phyloP scores from a whole-genome alignment of 2,888 invertebrate species.

The Eugnorisma glareosa region DNA sequence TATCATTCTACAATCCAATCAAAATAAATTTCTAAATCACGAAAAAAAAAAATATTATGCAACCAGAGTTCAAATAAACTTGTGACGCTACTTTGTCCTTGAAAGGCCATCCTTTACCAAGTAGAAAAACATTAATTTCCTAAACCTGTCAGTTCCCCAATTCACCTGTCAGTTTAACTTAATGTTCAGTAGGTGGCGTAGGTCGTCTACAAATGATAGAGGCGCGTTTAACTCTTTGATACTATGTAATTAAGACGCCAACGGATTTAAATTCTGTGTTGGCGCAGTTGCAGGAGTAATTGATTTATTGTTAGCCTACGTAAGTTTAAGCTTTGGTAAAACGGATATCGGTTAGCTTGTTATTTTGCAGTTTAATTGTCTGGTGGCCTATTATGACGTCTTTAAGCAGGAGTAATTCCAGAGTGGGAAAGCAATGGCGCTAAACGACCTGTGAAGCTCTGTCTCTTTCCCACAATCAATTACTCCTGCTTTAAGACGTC shows the following conservation, averaged over 20 bases:
- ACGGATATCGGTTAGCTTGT: neutral
- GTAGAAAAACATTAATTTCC: conserved; percentile 19
- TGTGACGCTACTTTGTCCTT: neutral
- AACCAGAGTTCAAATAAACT: no score
- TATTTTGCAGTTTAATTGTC: neutral
- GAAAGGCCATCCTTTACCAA: neutral
- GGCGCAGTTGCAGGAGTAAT: conserved; percentile 23
- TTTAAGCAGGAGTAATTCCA: no score
- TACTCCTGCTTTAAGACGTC: no score
- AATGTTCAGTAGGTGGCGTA: conserved; percentile 44
- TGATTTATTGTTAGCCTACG: conserved; percentile 17
- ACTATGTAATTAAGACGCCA: conserved; percentile 41
- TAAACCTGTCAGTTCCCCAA: conserved; percentile 17
- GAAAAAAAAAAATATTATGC: no score
- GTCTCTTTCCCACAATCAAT: no score
- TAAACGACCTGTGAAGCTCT: no score
- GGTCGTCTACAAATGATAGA: conserved; percentile 21
- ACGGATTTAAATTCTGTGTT: conserved; percentile 24
- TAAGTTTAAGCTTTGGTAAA: neutral
- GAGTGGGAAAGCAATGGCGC: no score
- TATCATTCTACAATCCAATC: no score
- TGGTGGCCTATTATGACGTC: no score
- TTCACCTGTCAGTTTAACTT: conserved; percentile 28
- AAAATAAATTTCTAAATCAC: no score
- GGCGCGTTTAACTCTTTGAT: conserved; percentile 28